phyloP scores from a whole-genome alignment of 2,113 vertebrate genomes.

The Brachionichthys hirsutus region DNA sequence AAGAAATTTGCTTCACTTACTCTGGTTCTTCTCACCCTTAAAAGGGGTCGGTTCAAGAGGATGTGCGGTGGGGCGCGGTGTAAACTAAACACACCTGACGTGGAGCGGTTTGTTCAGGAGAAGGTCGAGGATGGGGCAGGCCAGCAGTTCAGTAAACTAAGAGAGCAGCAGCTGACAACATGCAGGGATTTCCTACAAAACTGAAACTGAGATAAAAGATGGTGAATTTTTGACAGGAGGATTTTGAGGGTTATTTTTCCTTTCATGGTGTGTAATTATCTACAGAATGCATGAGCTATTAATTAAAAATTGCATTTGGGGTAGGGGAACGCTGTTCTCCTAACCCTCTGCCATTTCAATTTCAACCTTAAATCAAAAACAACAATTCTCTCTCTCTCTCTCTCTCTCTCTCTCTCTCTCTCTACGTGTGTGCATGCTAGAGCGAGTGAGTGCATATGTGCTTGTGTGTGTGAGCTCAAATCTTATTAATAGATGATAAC shows the following conservation, averaged over 20 bases:
- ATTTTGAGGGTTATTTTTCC: neutral
- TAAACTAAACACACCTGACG: conserved; percentile 42
- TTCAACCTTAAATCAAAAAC: conserved; percentile 67
- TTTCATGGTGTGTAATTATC: conserved; percentile 36
- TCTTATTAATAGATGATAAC: conserved; percentile 57
- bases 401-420: conserved; percentile 15
- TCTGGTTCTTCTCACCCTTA: conserved; percentile 16
- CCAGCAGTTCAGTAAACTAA: conserved; percentile 9
- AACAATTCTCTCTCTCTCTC: conserved; percentile 25
- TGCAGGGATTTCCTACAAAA: neutral
- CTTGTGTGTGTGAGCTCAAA: conserved; percentile 27
- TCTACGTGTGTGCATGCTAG: conserved; percentile 6
- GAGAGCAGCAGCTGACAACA: conserved; percentile 24
- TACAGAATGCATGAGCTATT: neutral
- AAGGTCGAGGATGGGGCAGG: conserved; percentile 17
- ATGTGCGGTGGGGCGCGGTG: conserved; percentile 36
- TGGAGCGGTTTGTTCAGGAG: conserved; percentile 41
- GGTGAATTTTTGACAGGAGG: neutral
- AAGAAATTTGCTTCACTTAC: conserved; percentile 41
- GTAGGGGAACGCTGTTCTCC: conserved; percentile 5
- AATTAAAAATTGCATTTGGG: conserved; percentile 9
- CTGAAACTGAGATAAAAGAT: neutral
- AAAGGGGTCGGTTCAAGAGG: conserved; percentile 42
- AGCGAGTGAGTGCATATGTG: conserved; percentile 17
- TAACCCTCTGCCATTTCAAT: conserved; percentile 48